These are phyloP conservation scores for Nephila pilipes DNA, from an alignment of 1,140 invertebrate genomes.

Conservation along the genomic window DNA sequence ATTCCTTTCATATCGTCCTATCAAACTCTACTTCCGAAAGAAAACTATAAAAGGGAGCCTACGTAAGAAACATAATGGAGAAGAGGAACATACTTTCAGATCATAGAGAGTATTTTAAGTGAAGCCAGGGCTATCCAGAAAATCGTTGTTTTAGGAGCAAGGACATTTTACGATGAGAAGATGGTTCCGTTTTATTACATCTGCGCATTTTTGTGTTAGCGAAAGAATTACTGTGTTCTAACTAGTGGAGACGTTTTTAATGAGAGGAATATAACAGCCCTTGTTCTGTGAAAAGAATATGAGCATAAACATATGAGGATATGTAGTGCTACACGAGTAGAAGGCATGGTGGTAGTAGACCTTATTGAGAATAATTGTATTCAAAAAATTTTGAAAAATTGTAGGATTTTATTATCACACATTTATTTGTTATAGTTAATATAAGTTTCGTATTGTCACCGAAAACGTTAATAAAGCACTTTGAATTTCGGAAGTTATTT, in stretches of 20 bases:
- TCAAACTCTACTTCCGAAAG: constrained; percentile 50
- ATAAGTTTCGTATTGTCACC: too few species aligned
- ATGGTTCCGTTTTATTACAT: constrained; percentile 54
- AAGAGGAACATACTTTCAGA: constrained; percentile 34
- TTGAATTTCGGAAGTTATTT: too few species aligned
- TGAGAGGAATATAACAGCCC: background rate
- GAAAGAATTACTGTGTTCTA: background rate
- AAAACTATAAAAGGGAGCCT: constrained; percentile 52
- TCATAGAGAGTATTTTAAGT: constrained; percentile 61
- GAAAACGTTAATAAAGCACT: too few species aligned
- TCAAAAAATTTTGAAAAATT: too few species aligned
- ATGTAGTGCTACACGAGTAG: background rate
- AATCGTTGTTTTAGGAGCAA: constrained; percentile 60
- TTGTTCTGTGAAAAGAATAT: background rate
- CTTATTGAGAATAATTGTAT: background rate
- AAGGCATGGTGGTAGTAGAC: background rate
- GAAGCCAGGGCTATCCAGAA: constrained; percentile 36
- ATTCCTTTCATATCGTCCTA: constrained; percentile 32
- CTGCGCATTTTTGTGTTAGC: constrained; percentile 14
- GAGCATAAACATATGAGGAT: background rate
- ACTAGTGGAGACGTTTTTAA: constrained; percentile 8
- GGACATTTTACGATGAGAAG: constrained; percentile 56
- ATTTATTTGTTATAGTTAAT: too few species aligned
- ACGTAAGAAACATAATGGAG: constrained; percentile 37
- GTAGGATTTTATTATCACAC: too few species aligned